These are phyloP conservation scores for Phyllostomus hastatus DNA, from an alignment of 2,113 vertebrate species.

Conservation along the genomic window DNA sequence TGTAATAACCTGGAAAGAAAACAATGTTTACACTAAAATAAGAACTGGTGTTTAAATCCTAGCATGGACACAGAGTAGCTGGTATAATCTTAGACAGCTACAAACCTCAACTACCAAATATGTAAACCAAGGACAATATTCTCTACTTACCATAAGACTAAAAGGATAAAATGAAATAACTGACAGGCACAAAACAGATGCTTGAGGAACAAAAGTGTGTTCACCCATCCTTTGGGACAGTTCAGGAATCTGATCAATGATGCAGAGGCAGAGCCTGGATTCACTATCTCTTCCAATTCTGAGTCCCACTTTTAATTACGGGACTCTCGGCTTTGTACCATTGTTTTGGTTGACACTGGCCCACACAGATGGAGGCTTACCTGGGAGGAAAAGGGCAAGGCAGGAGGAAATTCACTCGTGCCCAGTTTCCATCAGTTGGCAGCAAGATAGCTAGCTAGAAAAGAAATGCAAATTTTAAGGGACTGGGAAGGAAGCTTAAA, in stretches of 20 bases:
- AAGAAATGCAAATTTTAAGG: not conserved
- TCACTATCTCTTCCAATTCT: not conserved
- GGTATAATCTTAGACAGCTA: not conserved
- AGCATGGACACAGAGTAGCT: too few relatives aligned
- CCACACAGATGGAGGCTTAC: not conserved
- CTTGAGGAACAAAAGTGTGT: not conserved
- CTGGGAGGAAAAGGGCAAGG: not conserved
- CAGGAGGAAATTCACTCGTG: accelerated
- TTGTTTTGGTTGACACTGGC: not conserved
- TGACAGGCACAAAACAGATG: not conserved
- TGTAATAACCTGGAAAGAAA: not conserved
- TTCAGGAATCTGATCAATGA: not conserved
- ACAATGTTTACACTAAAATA: not conserved
- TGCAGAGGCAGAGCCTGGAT: not conserved
- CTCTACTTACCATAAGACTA: not conserved
- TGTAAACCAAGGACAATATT: not conserved
- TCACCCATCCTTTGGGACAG: not conserved
- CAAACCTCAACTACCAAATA: not conserved
- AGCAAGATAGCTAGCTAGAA: not conserved
- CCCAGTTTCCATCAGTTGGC: not conserved
- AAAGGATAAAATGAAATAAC: not conserved
- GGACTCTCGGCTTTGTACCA: not conserved
- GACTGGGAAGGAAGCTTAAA: not conserved
- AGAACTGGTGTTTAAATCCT: not conserved
- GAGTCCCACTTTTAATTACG: not conserved